Percentiles rank a stretch among this genome's conserved stretches.
These are phyloP conservation scores for Amiota communis DNA, from an alignment of 2,888 invertebrate species.

Conservation along the genomic window DNA sequence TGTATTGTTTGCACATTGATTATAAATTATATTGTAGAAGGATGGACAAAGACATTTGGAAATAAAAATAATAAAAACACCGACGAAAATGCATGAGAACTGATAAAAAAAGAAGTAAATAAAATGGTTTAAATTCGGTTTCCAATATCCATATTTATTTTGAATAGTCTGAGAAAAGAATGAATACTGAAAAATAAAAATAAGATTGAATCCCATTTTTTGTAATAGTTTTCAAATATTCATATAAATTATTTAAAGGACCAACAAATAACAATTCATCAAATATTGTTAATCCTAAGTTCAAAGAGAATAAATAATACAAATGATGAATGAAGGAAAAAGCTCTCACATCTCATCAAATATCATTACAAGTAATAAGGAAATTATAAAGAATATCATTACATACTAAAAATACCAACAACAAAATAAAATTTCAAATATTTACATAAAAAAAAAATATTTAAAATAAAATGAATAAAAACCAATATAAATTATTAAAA, in stretches of 20 bases:
- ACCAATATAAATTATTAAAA: conserved; percentile 30
- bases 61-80: no score
- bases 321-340: neutral
- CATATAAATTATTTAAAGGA: conserved; percentile 5
- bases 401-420: conserved; percentile 53
- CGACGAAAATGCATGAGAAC: no score
- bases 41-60: no score
- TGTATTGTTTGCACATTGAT: no score
- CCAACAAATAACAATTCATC: neutral
- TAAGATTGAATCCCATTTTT: no score
- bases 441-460: conserved; percentile 11
- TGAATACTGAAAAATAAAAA: no score
- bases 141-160: no score
- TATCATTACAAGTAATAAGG: neutral
- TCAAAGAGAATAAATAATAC: neutral
- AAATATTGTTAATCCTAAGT: neutral
- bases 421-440: conserved; percentile 36
- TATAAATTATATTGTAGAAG: no score
- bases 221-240: no score
- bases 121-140: no score
- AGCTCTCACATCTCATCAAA: conserved; percentile 13
- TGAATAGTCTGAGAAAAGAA: no score
- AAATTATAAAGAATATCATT: conserved; percentile 11
- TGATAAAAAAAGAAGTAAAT: no score
- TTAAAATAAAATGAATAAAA: conserved; percentile 29